These are phyloP conservation scores for Caloenas nicobarica DNA, from an alignment of 2,113 vertebrate species.

Conservation along the genomic window DNA sequence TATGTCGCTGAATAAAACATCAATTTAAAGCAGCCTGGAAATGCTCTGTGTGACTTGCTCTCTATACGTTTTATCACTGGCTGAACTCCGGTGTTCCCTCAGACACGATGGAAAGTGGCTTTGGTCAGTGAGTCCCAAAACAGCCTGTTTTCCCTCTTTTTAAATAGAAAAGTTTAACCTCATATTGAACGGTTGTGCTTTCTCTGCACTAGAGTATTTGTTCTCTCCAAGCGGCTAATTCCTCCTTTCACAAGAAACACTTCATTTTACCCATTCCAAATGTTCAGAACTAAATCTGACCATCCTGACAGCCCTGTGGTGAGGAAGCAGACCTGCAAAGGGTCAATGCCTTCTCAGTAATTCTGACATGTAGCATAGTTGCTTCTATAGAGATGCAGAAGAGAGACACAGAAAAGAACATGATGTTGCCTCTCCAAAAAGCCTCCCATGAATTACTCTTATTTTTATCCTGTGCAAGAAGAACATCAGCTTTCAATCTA, in stretches of 20 bases:
- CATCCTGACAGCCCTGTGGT: not conserved
- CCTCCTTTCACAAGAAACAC: not conserved
- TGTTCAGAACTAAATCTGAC: not conserved
- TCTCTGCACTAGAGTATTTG: not conserved
- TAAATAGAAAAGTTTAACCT: not conserved
- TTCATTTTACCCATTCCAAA: not conserved
- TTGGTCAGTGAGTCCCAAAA: not conserved
- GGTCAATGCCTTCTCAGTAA: not conserved
- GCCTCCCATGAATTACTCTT: not conserved
- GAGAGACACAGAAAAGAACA: not conserved
- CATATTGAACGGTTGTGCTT: not conserved
- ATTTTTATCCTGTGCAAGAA: not conserved
- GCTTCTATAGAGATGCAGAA: not conserved
- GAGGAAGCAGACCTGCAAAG: not conserved
- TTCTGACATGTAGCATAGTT: not conserved
- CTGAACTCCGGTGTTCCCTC: not conserved
- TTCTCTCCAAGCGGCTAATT: not conserved
- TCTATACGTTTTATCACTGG: not conserved
- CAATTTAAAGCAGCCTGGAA: not conserved
- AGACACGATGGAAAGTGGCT: not conserved
- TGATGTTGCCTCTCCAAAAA: not conserved
- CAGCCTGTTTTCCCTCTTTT: not conserved
- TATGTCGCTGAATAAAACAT: not conserved
- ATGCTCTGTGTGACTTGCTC: not conserved
- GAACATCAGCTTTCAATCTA: not conserved